These are phyloP conservation scores for Phragmatobia fuliginosa DNA, from an alignment of 2,888 invertebrate species.

Conservation along the genomic window DNA sequence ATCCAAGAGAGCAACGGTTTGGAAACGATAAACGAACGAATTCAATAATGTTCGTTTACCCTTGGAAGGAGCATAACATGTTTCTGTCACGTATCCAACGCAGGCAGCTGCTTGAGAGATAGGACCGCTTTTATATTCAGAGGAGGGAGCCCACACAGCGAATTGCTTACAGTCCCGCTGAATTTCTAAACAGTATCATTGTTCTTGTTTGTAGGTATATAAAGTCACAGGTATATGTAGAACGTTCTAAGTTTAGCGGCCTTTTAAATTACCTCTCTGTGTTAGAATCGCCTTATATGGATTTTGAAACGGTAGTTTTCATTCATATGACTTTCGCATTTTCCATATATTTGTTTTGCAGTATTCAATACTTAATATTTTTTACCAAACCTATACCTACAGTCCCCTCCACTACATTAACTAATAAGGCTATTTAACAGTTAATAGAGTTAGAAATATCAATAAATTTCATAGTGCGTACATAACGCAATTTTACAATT, in stretches of 20 bases:
- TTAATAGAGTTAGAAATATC: no score
- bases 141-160: constrained; percentile 51
- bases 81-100: constrained; percentile 58
- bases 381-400: neutral
- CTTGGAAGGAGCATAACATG: constrained; percentile 51
- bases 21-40: constrained; percentile 54
- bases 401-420: neutral
- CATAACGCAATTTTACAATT: no score
- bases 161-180: constrained; percentile 56
- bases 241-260: constrained; percentile 25
- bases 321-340: neutral
- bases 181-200: constrained; percentile 54
- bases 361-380: neutral
- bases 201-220: constrained; percentile 47
- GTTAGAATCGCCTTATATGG: neutral
- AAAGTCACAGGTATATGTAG: constrained; percentile 41
- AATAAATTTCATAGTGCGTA: no score
- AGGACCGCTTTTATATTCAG: constrained; percentile 68
- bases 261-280: neutral
- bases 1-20: constrained; percentile 35
- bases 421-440: neutral
- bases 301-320: neutral
- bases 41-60: constrained; percentile 58
- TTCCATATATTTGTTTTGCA: neutral
- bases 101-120: constrained; percentile 55